Percentiles rank a stretch among this genome's conserved stretches.
phyloP scores from a whole-genome alignment of 1,140 invertebrate genomes.

The Drosophila pallidifrons region DNA sequence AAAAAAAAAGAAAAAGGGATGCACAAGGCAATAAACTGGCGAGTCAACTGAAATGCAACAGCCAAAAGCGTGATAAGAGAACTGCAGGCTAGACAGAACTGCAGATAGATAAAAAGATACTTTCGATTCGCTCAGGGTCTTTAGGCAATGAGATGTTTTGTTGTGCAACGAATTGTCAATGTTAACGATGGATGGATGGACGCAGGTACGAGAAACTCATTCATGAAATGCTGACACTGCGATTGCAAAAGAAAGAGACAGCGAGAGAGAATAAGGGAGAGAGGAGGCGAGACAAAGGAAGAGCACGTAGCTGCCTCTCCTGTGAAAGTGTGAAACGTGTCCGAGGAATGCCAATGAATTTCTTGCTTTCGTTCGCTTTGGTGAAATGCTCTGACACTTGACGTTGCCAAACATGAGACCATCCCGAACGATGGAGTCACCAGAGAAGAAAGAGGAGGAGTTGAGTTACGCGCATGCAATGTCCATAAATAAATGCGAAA shows the following conservation, averaged over 20 bases:
- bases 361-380: constrained; percentile 56
- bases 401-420: constrained; percentile 71
- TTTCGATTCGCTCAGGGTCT: constrained; percentile 19
- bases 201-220: constrained; percentile 38
- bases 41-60: not conserved
- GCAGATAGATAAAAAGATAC: constrained; percentile 40
- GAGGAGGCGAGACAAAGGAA: no score
- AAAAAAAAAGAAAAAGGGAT: constrained; percentile 21
- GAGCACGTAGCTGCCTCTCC: constrained; percentile 24
- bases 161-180: constrained; percentile 26
- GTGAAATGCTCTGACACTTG: constrained; percentile 76
- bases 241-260: no score
- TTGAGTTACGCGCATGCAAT: constrained; percentile 76
- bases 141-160: not conserved
- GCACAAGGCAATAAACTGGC: constrained; percentile 32
- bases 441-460: constrained; percentile 32
- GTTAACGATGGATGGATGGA: not conserved
- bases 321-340: constrained; percentile 80
- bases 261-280: not conserved
- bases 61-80: constrained; percentile 31
- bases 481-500: constrained; percentile 82
- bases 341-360: constrained; percentile 73
- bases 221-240: constrained; percentile 36
- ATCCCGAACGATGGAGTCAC: not conserved
- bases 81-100: constrained; percentile 9